Conservation (phyloP, 1,140 invertebrate genomes). For the Sitobion miscanthi region DNA sequence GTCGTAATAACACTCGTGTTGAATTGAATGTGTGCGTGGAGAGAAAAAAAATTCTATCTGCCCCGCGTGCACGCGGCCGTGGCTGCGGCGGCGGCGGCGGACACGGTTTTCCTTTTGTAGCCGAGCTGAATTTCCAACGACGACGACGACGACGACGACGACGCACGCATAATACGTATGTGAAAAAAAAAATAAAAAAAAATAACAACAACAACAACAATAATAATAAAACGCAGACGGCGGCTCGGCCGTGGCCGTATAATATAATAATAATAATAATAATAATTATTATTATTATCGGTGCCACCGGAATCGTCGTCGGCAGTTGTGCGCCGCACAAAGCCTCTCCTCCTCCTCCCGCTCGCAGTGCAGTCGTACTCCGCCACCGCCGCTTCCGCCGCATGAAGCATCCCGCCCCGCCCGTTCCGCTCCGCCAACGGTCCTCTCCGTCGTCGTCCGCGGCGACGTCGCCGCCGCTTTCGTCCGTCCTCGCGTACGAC, state of each 20-base stretch:
- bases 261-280: background rate
- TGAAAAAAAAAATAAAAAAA: background rate
- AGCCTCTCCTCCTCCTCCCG: background rate
- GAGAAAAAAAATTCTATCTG: background rate
- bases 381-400: no score
- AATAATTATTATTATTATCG: background rate
- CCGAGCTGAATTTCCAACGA: conserved; percentile 11
- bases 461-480: background rate
- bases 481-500: background rate
- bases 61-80: background rate
- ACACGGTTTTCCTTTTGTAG: conserved; percentile 31
- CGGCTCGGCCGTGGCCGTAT: conserved; percentile 5
- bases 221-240: conserved; percentile 6
- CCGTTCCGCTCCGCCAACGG: no score
- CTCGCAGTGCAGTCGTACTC: background rate
- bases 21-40: background rate
- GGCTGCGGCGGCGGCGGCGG: background rate
- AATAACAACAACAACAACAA: background rate
- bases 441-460: background rate
- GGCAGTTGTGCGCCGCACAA: background rate
- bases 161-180: conserved; percentile 1
- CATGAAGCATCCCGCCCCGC: no score
- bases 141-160: background rate
- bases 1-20: background rate
- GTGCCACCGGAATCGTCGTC: conserved; percentile 1